Conservation (phyloP, 2,888 invertebrate species). For the Anorthoa munda region DNA sequence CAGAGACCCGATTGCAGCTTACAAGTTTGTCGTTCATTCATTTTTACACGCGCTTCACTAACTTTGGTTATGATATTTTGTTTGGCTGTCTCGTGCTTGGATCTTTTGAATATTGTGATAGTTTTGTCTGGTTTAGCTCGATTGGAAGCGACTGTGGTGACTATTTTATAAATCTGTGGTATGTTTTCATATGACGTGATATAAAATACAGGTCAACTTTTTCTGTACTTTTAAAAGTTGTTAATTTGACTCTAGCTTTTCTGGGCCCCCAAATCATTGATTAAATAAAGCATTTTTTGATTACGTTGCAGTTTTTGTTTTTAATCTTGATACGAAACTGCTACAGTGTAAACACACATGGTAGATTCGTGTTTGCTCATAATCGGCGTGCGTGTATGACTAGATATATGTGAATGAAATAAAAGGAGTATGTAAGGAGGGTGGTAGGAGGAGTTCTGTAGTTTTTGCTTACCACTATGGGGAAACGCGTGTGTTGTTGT, state of each 20-base stretch:
- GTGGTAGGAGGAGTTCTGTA: too few species aligned
- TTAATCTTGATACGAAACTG: not conserved
- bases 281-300: not conserved
- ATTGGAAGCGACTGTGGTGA: not conserved
- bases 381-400: too few species aligned
- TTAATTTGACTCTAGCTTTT: not conserved
- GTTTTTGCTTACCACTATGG: too few species aligned
- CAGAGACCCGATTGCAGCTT: constrained; percentile 61
- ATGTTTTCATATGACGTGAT: not conserved
- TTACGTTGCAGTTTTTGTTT: not conserved
- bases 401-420: too few species aligned
- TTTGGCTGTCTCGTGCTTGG: constrained; percentile 19
- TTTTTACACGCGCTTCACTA: constrained; percentile 57
- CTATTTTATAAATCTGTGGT: not conserved
- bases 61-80: constrained; percentile 55
- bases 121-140: constrained; percentile 1
- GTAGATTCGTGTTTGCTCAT: not conserved
- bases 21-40: constrained; percentile 62
- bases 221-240: not conserved
- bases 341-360: not conserved
- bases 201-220: not conserved
- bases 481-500: too few species aligned
- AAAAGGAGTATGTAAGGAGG: too few species aligned
- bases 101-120: constrained; percentile 34
- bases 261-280: not conserved